These are phyloP conservation scores for Diorhabda carinulata DNA, from an alignment of 1,140 invertebrate species.

Conservation along the genomic window DNA sequence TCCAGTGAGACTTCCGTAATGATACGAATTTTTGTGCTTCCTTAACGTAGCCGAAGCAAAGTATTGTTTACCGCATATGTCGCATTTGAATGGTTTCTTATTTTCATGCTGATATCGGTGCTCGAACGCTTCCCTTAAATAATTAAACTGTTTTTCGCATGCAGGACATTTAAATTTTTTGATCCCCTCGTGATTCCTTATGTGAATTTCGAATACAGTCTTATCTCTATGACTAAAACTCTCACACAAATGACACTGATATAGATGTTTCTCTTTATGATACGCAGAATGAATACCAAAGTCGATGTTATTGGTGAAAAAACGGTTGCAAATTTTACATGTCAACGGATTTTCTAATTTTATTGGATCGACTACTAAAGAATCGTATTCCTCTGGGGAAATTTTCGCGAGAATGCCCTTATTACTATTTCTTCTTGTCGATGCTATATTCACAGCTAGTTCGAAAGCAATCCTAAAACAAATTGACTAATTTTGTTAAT, in stretches of 20 bases:
- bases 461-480: too few relatives aligned
- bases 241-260: conserved; percentile 46
- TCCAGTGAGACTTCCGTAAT: conserved; percentile 45
- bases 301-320: conserved; percentile 36
- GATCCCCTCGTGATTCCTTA: conserved; percentile 45
- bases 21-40: conserved; percentile 40
- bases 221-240: conserved; percentile 47
- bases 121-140: conserved; percentile 47
- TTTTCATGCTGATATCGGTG: neutral
- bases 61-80: conserved; percentile 5
- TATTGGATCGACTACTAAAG: neutral
- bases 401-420: neutral
- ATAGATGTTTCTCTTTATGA: conserved; percentile 39
- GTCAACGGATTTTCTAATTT: conserved; percentile 45
- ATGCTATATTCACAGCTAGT: too few relatives aligned
- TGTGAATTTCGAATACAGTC: conserved; percentile 46
- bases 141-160: conserved; percentile 51
- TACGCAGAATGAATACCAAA: conserved; percentile 40
- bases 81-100: conserved; percentile 33
- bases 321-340: conserved; percentile 39
- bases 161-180: conserved; percentile 52
- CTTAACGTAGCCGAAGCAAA: conserved; percentile 43
- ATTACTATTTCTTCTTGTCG: neutral
- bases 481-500: too few relatives aligned
- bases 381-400: neutral